These are phyloP conservation scores for Ploceus nigricollis DNA, from an alignment of 2,113 vertebrate species.

Conservation along the genomic window DNA sequence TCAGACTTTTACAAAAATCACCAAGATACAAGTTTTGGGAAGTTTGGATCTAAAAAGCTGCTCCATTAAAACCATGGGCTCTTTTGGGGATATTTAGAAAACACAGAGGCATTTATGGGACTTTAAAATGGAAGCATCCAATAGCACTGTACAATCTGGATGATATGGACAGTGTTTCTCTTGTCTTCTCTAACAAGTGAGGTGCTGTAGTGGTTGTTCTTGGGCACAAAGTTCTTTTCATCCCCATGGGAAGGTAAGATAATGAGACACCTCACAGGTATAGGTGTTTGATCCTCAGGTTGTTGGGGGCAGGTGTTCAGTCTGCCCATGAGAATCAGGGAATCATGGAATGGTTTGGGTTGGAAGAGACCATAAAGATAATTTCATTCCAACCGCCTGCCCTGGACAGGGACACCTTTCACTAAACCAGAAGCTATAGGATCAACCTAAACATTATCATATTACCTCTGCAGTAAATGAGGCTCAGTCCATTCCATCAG, in stretches of 20 bases:
- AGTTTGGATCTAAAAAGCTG: neutral
- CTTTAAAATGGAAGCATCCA: neutral
- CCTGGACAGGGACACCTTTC: neutral
- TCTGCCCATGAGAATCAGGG: neutral
- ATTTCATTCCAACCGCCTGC: neutral
- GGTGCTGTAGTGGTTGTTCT: neutral
- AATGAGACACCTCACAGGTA: neutral
- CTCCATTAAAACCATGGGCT: neutral
- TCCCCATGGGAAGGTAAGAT: neutral
- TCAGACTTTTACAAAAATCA: neutral
- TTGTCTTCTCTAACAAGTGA: neutral
- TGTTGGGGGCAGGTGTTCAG: neutral
- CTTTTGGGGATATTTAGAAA: neutral
- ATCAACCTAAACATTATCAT: neutral
- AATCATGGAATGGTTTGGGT: neutral
- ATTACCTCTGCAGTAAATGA: neutral
- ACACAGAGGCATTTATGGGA: fast-evolving
- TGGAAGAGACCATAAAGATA: neutral
- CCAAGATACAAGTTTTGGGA: neutral
- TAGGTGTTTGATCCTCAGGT: neutral
- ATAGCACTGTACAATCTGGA: neutral
- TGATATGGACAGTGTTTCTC: fast-evolving
- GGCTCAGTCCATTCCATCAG: neutral
- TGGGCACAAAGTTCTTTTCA: neutral
- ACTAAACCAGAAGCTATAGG: neutral